Percentiles rank a stretch among this genome's conserved stretches.
Conservation (phyloP, 2,113 vertebrate species). For the Anolis sagrei region DNA sequence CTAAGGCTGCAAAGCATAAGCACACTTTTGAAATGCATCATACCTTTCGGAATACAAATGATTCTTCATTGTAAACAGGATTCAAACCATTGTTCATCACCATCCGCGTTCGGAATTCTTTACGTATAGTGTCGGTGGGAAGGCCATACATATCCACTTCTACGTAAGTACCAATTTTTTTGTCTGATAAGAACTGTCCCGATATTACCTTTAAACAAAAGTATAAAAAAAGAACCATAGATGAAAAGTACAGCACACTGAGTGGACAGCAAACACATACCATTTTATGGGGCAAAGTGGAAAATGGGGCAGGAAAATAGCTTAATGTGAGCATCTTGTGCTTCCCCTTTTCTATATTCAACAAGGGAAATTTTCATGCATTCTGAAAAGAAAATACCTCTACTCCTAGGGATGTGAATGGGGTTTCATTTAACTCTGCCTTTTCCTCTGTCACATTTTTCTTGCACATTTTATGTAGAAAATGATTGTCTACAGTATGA, state of each 20-base stretch:
- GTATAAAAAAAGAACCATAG: not conserved
- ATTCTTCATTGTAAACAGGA: conserved; percentile 97
- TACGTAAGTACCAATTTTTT: conserved; percentile 97
- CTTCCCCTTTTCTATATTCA: not conserved
- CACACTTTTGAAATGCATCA: conserved; percentile 5
- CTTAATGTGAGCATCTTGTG: not conserved
- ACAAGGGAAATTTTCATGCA: too few relatives aligned
- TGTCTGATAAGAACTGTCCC: conserved; percentile 97
- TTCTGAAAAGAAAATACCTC: too few relatives aligned
- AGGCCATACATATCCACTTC: conserved; percentile 99
- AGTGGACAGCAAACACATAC: not conserved
- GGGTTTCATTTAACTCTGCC: too few relatives aligned
- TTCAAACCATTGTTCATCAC: conserved; percentile 99
- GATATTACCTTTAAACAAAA: conserved; percentile 88
- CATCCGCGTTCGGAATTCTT: conserved; percentile 97
- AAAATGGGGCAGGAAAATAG: not conserved
- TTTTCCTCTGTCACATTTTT: too few relatives aligned
- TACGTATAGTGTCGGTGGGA: conserved; percentile 96
- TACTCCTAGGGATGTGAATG: too few relatives aligned
- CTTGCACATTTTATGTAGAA: too few relatives aligned
- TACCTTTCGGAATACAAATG: conserved; percentile 98
- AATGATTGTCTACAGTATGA: too few relatives aligned
- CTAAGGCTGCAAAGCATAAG: not conserved
- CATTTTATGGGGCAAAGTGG: not conserved
- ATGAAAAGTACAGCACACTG: not conserved